A percentile compares a stretch with the other conserved stretches of the same genome.
phyloP scores from a whole-genome alignment of 1,140 invertebrate genomes.

The Cyrtorhinus lividipennis region DNA sequence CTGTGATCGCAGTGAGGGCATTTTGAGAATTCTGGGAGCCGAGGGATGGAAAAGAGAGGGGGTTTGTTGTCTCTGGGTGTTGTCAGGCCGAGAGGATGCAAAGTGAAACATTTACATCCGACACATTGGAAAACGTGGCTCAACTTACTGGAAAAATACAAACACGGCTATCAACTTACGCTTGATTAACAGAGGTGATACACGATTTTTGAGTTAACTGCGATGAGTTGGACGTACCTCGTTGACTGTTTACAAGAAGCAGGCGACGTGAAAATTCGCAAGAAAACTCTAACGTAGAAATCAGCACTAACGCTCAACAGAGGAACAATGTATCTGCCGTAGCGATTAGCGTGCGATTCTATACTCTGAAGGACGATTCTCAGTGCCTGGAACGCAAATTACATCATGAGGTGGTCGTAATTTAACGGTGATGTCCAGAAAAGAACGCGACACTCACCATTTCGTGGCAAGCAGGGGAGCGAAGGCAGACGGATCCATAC shows the following conservation, averaged over 20 bases:
- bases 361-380: constrained; percentile 84
- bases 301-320: constrained; percentile 85
- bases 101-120: constrained; percentile 62
- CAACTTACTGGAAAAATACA: constrained; percentile 34
- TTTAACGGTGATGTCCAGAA: too few relatives aligned
- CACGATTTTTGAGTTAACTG: too few relatives aligned
- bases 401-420: neutral
- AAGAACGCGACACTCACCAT: constrained; percentile 44
- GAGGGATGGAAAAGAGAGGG: constrained; percentile 47
- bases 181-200: neutral
- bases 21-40: constrained; percentile 43
- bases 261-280: constrained; percentile 64
- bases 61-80: constrained; percentile 38
- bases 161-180: neutral
- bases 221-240: constrained; percentile 36
- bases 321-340: constrained; percentile 85
- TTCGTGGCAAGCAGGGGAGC: constrained; percentile 86
- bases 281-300: constrained; percentile 94
- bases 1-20: constrained; percentile 64
- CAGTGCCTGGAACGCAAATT: constrained; percentile 46
- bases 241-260: constrained; percentile 68
- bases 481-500: constrained; percentile 83
- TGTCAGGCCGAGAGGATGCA: constrained; percentile 61
- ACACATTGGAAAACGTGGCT: constrained; percentile 77
- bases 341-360: constrained; percentile 78